Evolutionary conservation across 2,888 invertebrate genomes (phyloP), one percentile per base, ranked within the genome.

Genomic region (Odontocerum albicorne): DNA sequence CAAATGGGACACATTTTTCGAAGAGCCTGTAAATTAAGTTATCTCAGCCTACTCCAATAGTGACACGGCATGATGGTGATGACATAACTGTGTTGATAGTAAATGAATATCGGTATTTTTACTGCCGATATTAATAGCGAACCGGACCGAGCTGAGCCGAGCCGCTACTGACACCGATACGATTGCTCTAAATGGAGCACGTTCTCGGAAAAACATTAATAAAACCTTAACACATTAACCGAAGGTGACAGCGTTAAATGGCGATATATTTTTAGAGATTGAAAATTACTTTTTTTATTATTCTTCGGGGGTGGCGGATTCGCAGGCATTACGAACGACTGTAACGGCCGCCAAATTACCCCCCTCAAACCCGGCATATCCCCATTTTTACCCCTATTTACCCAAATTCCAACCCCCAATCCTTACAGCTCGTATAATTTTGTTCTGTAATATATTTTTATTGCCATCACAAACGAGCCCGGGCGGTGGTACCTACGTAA

Each of bases 231-330:
- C 17, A 32, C 45, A 46, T 46, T 46, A 46, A 46, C 15, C 10
- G 10, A 8, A 36, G 35, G 49, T 19, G 49, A 27, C 49, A 22
- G 49, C 19, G 49, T 27, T 49, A 49, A 49, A 31, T 39, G 49
- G 10, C 38, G 39, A 49, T 49, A 49, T 49, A 49, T 49, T 49
- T 47, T 47, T 47, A 47, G 33, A 47, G 47, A 38, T 38, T 47
- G 47, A 36, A 47, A 38, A 38, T 47, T 20, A 47, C 38, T 12
- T 38, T 47, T 46, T 47, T 47, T 47, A 38, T 47, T 47, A 21
- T 17, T 42, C 17, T 27, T 27, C 6, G 27, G 27, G 27, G 27
- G 27, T 10, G 6, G 10, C 27, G 10, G 27, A 27, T 27, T 7
- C 27, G 27, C 27, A 27, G 27, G 10, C 27, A 27, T 27, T 27